phyloP scores from a whole-genome alignment of 2,888 invertebrate species.

The Ceratothoa steindachneri region DNA sequence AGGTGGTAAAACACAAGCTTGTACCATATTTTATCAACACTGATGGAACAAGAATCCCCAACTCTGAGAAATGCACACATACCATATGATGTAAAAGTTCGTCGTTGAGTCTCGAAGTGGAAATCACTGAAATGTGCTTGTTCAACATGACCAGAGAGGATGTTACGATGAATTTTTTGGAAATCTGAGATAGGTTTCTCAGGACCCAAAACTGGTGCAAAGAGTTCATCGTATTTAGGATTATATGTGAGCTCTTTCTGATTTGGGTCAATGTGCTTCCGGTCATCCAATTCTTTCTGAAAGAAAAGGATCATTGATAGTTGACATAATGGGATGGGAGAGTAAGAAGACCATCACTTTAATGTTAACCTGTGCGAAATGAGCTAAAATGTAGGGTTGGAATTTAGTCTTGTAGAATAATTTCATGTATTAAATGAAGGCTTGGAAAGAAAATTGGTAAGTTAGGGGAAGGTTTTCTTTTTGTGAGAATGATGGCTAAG shows the following conservation, averaged over 20 bases:
- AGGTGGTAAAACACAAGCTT: too few relatives aligned
- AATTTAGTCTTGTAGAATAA: too few relatives aligned
- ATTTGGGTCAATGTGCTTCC: conserved; percentile 68
- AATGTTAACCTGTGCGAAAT: neutral
- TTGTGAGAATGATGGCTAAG: too few relatives aligned
- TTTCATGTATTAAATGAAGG: too few relatives aligned
- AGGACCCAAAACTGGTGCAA: conserved; percentile 85
- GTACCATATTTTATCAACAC: too few relatives aligned
- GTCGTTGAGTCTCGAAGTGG: conserved; percentile 91
- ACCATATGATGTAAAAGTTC: conserved; percentile 90
- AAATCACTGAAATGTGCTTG: conserved; percentile 92
- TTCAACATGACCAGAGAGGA: conserved; percentile 89
- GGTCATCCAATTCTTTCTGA: conserved; percentile 44
- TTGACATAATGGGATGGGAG: neutral
- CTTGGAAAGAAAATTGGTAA: too few relatives aligned
- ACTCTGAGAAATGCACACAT: too few relatives aligned
- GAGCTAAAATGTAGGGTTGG: neutral
- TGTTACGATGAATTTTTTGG: conserved; percentile 81
- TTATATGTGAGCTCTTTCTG: conserved; percentile 81
- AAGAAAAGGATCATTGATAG: neutral
- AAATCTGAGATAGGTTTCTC: conserved; percentile 90
- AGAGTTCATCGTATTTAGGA: conserved; percentile 90
- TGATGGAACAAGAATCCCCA: too few relatives aligned
- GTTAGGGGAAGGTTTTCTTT: too few relatives aligned
- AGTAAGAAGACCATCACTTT: neutral